Evolutionary conservation across 2,113 vertebrate species (phyloP).

Genomic region (Pterocles burchelli): DNA sequence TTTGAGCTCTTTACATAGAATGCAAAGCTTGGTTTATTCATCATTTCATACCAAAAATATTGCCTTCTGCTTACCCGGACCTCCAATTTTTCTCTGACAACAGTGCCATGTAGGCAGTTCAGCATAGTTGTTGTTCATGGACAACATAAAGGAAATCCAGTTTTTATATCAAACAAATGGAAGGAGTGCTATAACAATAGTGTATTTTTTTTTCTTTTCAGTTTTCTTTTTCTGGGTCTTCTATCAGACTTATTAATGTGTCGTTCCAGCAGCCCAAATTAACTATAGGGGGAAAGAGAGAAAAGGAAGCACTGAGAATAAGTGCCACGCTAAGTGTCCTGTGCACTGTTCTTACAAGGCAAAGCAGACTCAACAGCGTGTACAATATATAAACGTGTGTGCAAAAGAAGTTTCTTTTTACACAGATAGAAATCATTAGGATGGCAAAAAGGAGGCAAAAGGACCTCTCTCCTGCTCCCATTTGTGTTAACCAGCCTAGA

Average conservation of each 20-base stretch:
- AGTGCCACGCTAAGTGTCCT: background rate
- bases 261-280: background rate
- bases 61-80: background rate
- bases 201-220: background rate
- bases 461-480: background rate
- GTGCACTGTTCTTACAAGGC: background rate
- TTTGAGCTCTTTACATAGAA: background rate
- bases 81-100: background rate
- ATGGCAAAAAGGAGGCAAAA: background rate
- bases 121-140: background rate
- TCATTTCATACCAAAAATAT: background rate
- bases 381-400: fast-evolving
- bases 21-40: background rate
- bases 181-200: background rate
- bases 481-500: background rate
- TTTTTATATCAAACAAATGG: background rate
- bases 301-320: background rate
- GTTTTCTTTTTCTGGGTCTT: background rate
- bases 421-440: background rate
- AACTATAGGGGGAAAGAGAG: background rate
- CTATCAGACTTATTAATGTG: background rate
- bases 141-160: background rate
- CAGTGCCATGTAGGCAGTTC: background rate
- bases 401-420: background rate
- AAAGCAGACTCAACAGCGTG: background rate